Conservation (phyloP, 1,140 invertebrate species). For the Vanessa tameamea region DNA sequence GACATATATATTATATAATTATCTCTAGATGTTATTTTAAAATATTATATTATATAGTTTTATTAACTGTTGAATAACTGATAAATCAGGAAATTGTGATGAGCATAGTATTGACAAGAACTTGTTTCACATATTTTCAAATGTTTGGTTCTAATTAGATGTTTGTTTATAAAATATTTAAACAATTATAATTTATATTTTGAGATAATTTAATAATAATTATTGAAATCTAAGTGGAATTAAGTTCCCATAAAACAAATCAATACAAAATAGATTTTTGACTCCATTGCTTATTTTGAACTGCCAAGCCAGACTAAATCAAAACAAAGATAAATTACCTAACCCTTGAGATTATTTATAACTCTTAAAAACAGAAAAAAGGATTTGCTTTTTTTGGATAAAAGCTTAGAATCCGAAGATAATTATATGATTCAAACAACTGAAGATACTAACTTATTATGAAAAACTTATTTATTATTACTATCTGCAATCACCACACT, state of each 20-base stretch:
- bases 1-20: conserved; percentile 38
- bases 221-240: conserved; percentile 69
- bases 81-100: conserved; percentile 58
- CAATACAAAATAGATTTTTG: not conserved
- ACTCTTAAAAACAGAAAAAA: no score
- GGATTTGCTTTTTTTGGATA: no score
- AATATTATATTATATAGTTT: conserved; percentile 45
- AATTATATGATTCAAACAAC: no score
- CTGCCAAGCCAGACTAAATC: conserved; percentile 29
- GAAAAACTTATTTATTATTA: no score
- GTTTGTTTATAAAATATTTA: conserved; percentile 29
- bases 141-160: conserved; percentile 62
- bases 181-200: conserved; percentile 1
- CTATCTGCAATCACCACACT: no score
- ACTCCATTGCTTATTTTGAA: conserved; percentile 15
- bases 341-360: no score
- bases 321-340: not conserved
- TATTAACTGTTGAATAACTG: conserved; percentile 49
- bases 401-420: no score
- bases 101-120: conserved; percentile 68
- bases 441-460: no score
- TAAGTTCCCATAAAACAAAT: conserved; percentile 70
- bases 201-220: conserved; percentile 20
- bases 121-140: conserved; percentile 80
- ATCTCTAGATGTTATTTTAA: conserved; percentile 44